Conservation (phyloP, 2,888 invertebrate genomes). For the Drosophila nr. medialis region DNA sequence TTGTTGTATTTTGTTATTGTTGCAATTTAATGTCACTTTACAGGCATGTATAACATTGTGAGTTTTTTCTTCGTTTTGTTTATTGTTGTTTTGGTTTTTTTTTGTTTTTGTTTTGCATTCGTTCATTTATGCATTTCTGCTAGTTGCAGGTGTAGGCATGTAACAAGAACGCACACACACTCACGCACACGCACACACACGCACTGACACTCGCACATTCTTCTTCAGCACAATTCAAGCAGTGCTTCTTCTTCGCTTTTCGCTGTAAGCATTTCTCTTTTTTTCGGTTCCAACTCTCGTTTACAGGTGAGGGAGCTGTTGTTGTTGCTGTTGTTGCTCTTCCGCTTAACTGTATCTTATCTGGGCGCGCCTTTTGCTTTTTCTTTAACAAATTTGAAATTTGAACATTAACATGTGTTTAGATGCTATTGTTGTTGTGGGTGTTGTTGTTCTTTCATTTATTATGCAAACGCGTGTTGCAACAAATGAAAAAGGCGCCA, state of each 20-base stretch:
- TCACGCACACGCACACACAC: constrained; percentile 9
- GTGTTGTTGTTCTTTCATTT: constrained; percentile 17
- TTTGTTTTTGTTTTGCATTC: constrained; percentile 47
- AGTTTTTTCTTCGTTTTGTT: constrained; percentile 21
- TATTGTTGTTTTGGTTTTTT: neutral
- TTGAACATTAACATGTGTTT: constrained; percentile 48
- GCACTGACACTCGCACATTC: constrained; percentile 44
- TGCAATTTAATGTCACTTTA: constrained; percentile 69
- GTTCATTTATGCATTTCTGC: constrained; percentile 43
- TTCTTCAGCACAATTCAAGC: constrained; percentile 41
- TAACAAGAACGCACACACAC: constrained; percentile 18
- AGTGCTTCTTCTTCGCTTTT: constrained; percentile 24
- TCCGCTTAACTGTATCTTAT: constrained; percentile 53
- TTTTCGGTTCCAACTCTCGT: constrained; percentile 11
- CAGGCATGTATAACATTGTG: constrained; percentile 62
- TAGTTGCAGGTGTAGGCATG: constrained; percentile 40
- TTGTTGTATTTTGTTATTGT: constrained; percentile 55
- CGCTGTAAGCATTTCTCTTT: constrained; percentile 30
- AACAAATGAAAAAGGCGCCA: constrained; percentile 47
- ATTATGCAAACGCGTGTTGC: constrained; percentile 28
- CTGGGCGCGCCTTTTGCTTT: constrained; percentile 36
- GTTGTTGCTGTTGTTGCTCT: constrained; percentile 14
- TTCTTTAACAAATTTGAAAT: constrained; percentile 44
- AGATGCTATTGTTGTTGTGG: constrained; percentile 4
- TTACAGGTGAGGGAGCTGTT: constrained; percentile 21